A percentile compares a stretch with the other conserved stretches of the same genome.
phyloP scores from a whole-genome alignment of 2,113 vertebrate species.

The Azemiops feae region DNA sequence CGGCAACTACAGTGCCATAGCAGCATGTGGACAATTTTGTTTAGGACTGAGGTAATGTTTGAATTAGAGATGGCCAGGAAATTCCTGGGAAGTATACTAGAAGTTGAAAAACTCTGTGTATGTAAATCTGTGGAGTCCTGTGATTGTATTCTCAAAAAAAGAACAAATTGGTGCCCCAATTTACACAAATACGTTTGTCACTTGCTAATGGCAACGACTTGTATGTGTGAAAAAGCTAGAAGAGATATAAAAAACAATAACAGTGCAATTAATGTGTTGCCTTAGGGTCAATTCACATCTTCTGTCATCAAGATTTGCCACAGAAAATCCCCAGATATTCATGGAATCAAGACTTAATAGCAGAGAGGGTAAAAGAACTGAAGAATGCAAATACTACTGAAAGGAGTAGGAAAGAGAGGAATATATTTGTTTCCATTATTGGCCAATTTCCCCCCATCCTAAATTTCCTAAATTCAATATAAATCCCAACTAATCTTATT shows the following conservation, averaged over 20 bases:
- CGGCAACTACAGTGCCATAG: background rate
- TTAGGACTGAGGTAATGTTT: background rate
- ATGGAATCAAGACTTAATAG: background rate
- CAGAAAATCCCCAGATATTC: background rate
- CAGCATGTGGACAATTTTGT: background rate
- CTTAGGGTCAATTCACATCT: background rate
- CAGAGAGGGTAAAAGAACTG: background rate
- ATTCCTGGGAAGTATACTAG: background rate
- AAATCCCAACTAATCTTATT: background rate
- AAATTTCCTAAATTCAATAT: background rate
- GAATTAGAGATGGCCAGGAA: background rate
- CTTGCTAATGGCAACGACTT: background rate
- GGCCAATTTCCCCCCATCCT: background rate
- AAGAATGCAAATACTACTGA: background rate
- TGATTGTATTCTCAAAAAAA: background rate
- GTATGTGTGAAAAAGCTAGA: background rate
- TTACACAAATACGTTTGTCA: background rate
- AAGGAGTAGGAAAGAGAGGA: background rate
- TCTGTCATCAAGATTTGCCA: background rate
- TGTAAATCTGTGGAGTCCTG: background rate
- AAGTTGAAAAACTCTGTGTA: background rate
- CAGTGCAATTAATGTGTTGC: background rate
- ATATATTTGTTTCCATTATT: background rate
- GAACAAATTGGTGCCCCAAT: background rate
- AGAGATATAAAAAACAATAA: background rate